Percentiles rank a stretch among this genome's conserved stretches.
Evolutionary conservation across 2,797 vertebrate species (phyloP).

Genomic region (Scolopax rusticola): DNA sequence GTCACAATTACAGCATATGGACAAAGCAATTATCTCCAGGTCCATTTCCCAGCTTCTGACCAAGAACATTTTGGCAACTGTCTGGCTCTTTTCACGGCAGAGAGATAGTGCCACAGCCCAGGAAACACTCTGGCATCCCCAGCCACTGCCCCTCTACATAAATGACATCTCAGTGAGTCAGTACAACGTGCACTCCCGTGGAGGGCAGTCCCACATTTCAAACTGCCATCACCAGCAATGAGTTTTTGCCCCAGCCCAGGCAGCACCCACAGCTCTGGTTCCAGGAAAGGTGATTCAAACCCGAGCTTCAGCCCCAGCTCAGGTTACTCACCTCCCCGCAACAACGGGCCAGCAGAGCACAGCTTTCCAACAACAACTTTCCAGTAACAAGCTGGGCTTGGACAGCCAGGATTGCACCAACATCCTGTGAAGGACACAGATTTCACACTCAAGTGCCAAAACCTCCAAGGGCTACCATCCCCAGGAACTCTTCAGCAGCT

Average conservation of each 20-base stretch:
- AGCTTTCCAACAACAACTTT: constrained; percentile 18
- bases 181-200: accelerated
- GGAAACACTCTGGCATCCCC: background rate
- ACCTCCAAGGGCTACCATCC: background rate
- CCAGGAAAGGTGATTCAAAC: constrained; percentile 24
- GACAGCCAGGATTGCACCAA: background rate
- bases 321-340: background rate
- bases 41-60: background rate
- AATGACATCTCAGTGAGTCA: background rate
- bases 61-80: background rate
- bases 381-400: constrained; percentile 3
- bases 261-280: background rate
- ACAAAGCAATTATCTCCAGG: background rate
- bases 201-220: background rate
- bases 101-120: background rate
- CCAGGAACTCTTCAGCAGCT: background rate
- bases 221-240: background rate
- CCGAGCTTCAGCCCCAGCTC: background rate
- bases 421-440: background rate
- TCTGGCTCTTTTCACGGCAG: background rate
- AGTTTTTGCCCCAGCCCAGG: background rate
- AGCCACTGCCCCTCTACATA: background rate
- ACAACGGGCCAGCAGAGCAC: background rate
- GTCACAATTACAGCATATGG: background rate
- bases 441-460: background rate